phyloP scores from a whole-genome alignment of 2,113 vertebrate genomes.

The Neodontobutis hainanensis region DNA sequence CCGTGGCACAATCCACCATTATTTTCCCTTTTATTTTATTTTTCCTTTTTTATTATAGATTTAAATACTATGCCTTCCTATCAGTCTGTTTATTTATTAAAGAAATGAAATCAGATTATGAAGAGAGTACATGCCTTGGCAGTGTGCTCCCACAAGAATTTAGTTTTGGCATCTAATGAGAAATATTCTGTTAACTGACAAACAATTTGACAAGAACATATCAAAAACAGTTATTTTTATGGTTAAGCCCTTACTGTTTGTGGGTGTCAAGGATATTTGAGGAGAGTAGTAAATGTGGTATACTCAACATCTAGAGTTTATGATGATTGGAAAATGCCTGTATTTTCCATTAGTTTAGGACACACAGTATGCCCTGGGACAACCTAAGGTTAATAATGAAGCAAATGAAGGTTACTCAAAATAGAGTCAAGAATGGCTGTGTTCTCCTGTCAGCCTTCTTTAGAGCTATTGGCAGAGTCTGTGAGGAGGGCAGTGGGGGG shows the following conservation, averaged over 20 bases:
- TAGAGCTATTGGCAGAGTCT: constrained; percentile 13
- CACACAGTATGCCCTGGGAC: not conserved
- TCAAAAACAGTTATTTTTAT: constrained; percentile 3
- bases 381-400: not conserved
- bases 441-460: constrained; percentile 2
- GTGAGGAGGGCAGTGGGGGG: constrained; percentile 4
- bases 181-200: constrained; percentile 11
- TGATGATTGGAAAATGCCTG: too few species aligned
- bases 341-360: too few species aligned
- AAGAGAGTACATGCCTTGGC: too few species aligned
- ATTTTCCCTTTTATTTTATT: not conserved
- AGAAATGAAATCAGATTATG: constrained; percentile 52
- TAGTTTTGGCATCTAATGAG: too few species aligned
- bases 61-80: constrained; percentile 18
- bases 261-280: constrained; percentile 29
- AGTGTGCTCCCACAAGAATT: too few species aligned
- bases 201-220: too few species aligned
- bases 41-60: constrained; percentile 2
- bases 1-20: constrained; percentile 14
- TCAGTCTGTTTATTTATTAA: constrained; percentile 47
- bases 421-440: not conserved
- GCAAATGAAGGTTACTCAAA: not conserved
- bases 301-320: too few species aligned
- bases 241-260: constrained; percentile 31
- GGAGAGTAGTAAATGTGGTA: too few species aligned